Conservation (phyloP, 1,140 invertebrate genomes). For the Augochlora pura region DNA sequence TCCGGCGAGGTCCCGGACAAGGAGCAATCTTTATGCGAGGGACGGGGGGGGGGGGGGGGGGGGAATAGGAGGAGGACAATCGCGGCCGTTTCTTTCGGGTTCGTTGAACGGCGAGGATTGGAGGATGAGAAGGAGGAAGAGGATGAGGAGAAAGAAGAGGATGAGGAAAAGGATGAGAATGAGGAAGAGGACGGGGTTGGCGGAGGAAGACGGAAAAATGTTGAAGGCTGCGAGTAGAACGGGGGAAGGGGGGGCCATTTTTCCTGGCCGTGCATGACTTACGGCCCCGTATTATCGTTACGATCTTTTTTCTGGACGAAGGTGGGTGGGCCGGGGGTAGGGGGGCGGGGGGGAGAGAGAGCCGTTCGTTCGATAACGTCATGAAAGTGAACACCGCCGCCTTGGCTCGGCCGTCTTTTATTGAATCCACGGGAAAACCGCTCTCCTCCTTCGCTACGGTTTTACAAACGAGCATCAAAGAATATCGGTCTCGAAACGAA, state of each 20-base stretch:
- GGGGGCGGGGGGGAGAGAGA: too few relatives aligned
- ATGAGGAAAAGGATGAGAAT: too few relatives aligned
- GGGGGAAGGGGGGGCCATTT: slow-evolving; percentile 26
- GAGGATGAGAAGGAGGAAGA: too few relatives aligned
- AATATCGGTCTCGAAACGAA: slow-evolving; percentile 35
- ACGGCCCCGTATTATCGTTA: slow-evolving; percentile 53
- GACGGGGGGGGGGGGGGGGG: too few relatives aligned
- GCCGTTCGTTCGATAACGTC: slow-evolving; percentile 55
- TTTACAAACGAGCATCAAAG: slow-evolving; percentile 54
- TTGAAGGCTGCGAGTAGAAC: slow-evolving; percentile 9
- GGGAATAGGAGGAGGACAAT: slow-evolving; percentile 5
- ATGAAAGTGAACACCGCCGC: slow-evolving; percentile 56
- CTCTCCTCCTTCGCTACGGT: slow-evolving; percentile 44
- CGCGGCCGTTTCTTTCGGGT: slow-evolving; percentile 32
- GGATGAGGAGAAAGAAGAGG: too few relatives aligned
- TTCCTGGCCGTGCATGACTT: slow-evolving; percentile 51
- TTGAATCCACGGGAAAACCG: slow-evolving; percentile 59
- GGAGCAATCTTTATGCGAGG: not conserved
- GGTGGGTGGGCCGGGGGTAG: not conserved
- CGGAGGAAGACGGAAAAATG: slow-evolving; percentile 9
- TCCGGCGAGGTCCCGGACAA: not conserved
- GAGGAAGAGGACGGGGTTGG: too few relatives aligned
- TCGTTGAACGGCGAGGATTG: slow-evolving; percentile 29
- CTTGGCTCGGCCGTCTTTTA: slow-evolving; percentile 54
- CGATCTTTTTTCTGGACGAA: slow-evolving; percentile 42